These are phyloP conservation scores for Chloropsis hardwickii DNA, from an alignment of 2,113 vertebrate genomes.

Conservation along the genomic window DNA sequence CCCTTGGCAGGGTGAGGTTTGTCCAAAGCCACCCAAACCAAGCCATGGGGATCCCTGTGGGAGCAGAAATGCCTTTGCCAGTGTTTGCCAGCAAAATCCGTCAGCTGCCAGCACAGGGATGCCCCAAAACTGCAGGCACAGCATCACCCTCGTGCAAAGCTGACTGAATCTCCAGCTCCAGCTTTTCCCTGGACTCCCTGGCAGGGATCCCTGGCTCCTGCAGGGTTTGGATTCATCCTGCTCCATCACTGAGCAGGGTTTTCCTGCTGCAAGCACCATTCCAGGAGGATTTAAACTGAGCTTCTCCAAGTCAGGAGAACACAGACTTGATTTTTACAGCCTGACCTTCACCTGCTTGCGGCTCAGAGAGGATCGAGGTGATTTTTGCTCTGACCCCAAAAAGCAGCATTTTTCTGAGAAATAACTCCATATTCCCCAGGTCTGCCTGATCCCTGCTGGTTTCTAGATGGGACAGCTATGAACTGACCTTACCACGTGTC, in stretches of 20 bases:
- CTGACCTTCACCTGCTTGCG: rapidly evolving
- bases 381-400: rapidly evolving
- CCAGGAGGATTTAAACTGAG: not conserved
- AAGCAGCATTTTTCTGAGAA: not conserved
- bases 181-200: not conserved
- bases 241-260: not conserved
- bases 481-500: not conserved
- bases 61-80: not conserved
- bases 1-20: not conserved
- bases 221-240: not conserved
- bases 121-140: not conserved
- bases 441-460: not conserved
- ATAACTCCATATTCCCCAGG: not conserved
- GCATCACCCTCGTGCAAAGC: not conserved
- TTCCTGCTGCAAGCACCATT: not conserved
- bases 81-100: not conserved
- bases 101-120: not conserved
- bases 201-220: not conserved
- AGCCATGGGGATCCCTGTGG: not conserved
- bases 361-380: not conserved
- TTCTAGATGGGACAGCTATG: not conserved
- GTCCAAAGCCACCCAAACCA: not conserved
- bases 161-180: not conserved
- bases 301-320: not conserved
- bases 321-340: not conserved